Evolutionary conservation across 2,797 vertebrate species (phyloP), one percentile per base, ranked within the genome.

Genomic region (Typhlichthys eigenmanni): DNA sequence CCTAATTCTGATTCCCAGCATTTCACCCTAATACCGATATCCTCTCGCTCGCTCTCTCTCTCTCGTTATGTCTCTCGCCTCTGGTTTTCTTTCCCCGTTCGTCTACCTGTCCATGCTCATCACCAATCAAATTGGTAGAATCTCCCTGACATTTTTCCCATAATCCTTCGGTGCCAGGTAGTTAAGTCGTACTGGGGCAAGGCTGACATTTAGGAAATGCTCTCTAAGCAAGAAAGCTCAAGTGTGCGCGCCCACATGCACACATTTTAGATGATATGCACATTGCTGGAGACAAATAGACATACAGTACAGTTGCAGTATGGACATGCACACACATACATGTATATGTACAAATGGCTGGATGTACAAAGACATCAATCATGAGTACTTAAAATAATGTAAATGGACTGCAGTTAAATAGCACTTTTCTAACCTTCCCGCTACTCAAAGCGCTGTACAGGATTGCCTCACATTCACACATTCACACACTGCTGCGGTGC

Each of bases 81-180:
- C 16, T 12, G 9, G 32, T 50, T 50, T 50, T 6, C 48, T 50
- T 14, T 50, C 24, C 24, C 24, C 24, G 24, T 24, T 24, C 24
- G 24, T 14, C 50, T 14, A 14, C 54, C 52, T 54, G 16, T 54
- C 52, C 19, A 29, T 54, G 52, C 9, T 29, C 24, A 32, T 32
- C 24, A 54, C 52, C 52, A 32, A 7, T 60, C 47, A 48, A 60
- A 60, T 38, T 60, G 59, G n/a, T 12, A 61, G 64, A 82, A 81
- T 84, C 68, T 84, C 70, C 29, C 75, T 90, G 89, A 90, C 89
- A 89, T 89, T 90, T 88, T 89, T 87, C 87, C 88, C 88, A 89
- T 89, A 89, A 89, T 89, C 88, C 86, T 88, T 66, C 68, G 80
- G 84, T 72, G 82, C 72, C 80, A 85, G 86, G 84, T 88, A 88